Evolutionary conservation across 2,888 invertebrate species (phyloP), one percentile per base, ranked within the genome.

Genomic region (Sphaerophoria rueppellii): DNA sequence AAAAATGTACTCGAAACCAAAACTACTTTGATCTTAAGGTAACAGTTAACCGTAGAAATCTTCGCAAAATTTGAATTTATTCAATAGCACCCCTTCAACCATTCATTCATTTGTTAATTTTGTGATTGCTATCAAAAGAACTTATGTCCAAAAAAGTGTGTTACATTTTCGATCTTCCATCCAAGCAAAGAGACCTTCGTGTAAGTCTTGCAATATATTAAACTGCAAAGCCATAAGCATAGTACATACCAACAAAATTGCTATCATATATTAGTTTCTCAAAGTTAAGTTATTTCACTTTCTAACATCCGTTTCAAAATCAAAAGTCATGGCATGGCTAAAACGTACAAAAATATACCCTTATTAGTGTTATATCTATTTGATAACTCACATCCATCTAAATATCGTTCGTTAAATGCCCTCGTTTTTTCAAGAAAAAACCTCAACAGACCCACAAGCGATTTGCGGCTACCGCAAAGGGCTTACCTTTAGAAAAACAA

Each of bases 301-400:
- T 67, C 52, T 67, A 67, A 67, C 65, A 67, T 52, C 52, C 52
- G 65, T 52, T 67, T 37, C 52, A 52, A 52, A 67, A 67, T 67
- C 65, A 67, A 67, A 67, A 52, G 37, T 52, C 52, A 24, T 37
- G 37, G 6, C 16, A 40, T 37, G 52, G 7, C 9, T 7, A 12
- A 52, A 37, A 11, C 4, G 24, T 37, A 37, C 16, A 50, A 9
- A 65, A 24, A 52, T 11, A 34, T 48, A 34, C 32, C 1, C 16
- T 16, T 40, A 14, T 58, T 16, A 61, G 46, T 24, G 24, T 24
- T 46, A 14, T 40, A 40, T 16, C 40, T 43, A 43, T 43, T 43
- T 40, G 16, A 60, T 43, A 60, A 16, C 40, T 63, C 11, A 48
- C 48, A 63, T 63, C 48, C 14, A 48, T 48, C 63, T 48, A 52